phyloP scores from a whole-genome alignment of 1,140 invertebrate genomes.

The Brachionus koreanus region DNA sequence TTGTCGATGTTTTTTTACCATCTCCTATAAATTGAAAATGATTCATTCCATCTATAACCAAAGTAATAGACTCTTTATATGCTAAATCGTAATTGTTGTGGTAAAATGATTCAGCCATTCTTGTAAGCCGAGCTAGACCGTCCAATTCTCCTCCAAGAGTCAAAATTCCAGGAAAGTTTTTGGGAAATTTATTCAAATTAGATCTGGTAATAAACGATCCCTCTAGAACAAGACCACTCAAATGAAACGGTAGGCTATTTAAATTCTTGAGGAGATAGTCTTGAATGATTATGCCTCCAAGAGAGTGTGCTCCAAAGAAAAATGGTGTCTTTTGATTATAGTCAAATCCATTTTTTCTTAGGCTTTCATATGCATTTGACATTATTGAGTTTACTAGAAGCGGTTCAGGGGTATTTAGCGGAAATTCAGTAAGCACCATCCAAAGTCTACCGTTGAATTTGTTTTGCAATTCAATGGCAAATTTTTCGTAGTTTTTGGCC shows the following conservation, averaged over 20 bases:
- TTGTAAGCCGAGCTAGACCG: constrained; percentile 39
- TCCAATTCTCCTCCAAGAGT: constrained; percentile 32
- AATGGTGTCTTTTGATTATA: background rate
- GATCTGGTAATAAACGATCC: constrained; percentile 32
- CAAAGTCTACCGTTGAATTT: constrained; percentile 38
- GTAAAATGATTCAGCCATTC: constrained; percentile 30
- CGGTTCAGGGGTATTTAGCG: background rate
- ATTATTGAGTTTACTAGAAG: background rate
- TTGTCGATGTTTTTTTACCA: background rate
- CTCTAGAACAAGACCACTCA: constrained; percentile 20
- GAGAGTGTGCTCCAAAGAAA: constrained; percentile 30
- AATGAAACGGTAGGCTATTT: background rate
- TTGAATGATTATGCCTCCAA: constrained; percentile 30
- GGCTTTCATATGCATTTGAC: background rate
- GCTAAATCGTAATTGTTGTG: background rate
- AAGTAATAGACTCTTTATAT: background rate
- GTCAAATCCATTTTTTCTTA: background rate
- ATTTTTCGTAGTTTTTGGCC: background rate
- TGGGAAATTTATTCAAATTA: background rate
- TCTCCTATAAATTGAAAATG: constrained; percentile 31
- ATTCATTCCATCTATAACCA: constrained; percentile 37
- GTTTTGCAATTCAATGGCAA: background rate
- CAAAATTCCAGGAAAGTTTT: background rate
- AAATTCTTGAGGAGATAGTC: background rate
- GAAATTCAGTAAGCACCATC: constrained; percentile 29